A percentile compares a stretch with the other conserved stretches of the same genome.
phyloP scores from a whole-genome alignment of 2,888 invertebrate species.

The Timandra comae region DNA sequence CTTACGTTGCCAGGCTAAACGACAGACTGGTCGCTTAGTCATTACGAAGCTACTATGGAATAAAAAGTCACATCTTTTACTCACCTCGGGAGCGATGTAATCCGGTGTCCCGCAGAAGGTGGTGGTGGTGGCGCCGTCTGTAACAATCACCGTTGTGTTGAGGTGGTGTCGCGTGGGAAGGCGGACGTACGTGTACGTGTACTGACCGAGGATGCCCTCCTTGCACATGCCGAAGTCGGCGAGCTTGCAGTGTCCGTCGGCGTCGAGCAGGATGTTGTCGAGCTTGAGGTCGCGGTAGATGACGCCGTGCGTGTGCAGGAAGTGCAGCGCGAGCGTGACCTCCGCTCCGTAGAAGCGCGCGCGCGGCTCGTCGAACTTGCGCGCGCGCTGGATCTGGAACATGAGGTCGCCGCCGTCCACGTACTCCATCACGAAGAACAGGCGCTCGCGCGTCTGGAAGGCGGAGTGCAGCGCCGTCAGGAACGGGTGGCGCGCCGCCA shows the following conservation, averaged over 20 bases:
- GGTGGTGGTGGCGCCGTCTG: conserved; percentile 91
- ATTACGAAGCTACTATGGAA: too few relatives aligned
- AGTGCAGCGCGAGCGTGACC: conserved; percentile 97
- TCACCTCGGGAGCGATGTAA: conserved; percentile 97
- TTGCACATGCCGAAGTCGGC: conserved; percentile 99
- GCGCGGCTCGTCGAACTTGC: conserved; percentile 97
- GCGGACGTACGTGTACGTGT: too few relatives aligned
- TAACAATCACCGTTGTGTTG: conserved; percentile 16
- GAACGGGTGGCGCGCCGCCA: conserved; percentile 99
- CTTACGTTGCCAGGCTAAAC: too few relatives aligned
- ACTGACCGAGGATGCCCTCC: conserved; percentile 85
- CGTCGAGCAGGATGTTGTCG: conserved; percentile 98
- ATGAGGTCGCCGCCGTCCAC: conserved; percentile 98
- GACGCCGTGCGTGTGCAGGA: conserved; percentile 97
- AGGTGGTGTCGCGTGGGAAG: too few relatives aligned
- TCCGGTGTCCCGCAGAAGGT: conserved; percentile 99
- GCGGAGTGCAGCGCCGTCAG: conserved; percentile 97
- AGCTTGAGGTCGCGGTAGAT: conserved; percentile 99
- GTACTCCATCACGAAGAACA: conserved; percentile 99
- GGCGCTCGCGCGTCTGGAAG: conserved; percentile 96
- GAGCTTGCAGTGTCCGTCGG: conserved; percentile 95
- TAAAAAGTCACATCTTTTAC: too few relatives aligned
- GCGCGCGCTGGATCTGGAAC: conserved; percentile 99
- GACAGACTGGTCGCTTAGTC: too few relatives aligned
- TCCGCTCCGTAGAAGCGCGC: conserved; percentile 98